Base-by-base conservation (phyloP, 2,797 vertebrate genomes). In the Leuciscus waleckii region DNA sequence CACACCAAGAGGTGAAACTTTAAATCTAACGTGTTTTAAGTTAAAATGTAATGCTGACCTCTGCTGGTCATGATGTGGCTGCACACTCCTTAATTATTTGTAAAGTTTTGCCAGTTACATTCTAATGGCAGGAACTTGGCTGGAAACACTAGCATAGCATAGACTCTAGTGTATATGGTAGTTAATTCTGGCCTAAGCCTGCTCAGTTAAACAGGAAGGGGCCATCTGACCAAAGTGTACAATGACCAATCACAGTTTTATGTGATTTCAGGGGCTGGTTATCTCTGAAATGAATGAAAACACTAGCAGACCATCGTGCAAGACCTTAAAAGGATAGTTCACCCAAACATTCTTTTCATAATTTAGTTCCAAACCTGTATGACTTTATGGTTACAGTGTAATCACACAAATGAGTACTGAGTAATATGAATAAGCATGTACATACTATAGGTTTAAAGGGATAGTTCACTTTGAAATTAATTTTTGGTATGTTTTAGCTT, bases 21-120 rank as follows among this genome's bases (percentile, higher is more conserved):
- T 35, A 71, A 58, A 58, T 32, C 19, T 8, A 65, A 46, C 26
- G 5, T 21, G 39, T 63, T 63, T 5, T 21, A 39, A 39, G 19
- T 37, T 13, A 23, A 13, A 39, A 39, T 23, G 4, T 69, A 23
- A 23, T 69, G 37, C 35, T 69, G 67, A 69, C 67, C 10, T 69
- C 67, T 69, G 67, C 63, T 84, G 82, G 73, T 68, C 43, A 68
- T 68, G 46, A 39, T 26, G 17, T 23, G 73, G 23, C 16, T 56
- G 21, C n/a, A 51, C 39, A 78, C 37, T 21, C 35, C 5, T 29
- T 63, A 14, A 51, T 14, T 39, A 43, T 65, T 78, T 41, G 16
- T n/a, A 17, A 61, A 29, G 16, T 43, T 43, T 21, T 79, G 23
- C 4, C 56, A 65, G 37, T 79, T 46, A 32, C 16, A 43, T 39